Evolutionary conservation across 2,888 invertebrate genomes (phyloP).

Genomic region (Lumbricus terrestris): DNA sequence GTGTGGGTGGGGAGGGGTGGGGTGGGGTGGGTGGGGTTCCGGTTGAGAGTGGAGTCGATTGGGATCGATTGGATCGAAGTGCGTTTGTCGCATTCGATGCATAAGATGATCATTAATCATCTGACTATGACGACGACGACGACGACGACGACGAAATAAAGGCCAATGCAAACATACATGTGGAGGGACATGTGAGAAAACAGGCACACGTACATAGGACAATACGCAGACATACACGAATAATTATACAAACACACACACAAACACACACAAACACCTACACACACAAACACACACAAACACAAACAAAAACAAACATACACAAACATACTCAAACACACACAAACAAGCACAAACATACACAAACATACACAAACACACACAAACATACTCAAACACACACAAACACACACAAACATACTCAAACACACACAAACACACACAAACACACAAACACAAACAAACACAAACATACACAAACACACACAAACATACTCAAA

Average conservation of each 20-base stretch:
- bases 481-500: background rate
- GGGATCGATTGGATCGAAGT: background rate
- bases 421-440: background rate
- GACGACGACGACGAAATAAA: conserved; percentile 20
- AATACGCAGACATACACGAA: background rate
- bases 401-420: background rate
- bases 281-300: background rate
- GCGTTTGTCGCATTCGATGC: background rate
- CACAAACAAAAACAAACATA: background rate
- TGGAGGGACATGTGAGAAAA: background rate
- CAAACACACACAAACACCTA: background rate
- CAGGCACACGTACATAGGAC: no score
- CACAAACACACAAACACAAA: background rate
- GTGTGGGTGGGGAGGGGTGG: background rate
- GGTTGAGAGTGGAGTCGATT: background rate
- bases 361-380: background rate
- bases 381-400: background rate
- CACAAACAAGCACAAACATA: background rate
- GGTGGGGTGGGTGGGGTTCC: background rate
- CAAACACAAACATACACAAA: background rate
- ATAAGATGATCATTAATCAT: background rate
- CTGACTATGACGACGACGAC: conserved; percentile 18
- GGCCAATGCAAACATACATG: background rate
- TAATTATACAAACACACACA: background rate
- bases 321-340: background rate